Evolutionary conservation across 2,888 invertebrate genomes (phyloP).

Genomic region (Pomacea canaliculata): DNA sequence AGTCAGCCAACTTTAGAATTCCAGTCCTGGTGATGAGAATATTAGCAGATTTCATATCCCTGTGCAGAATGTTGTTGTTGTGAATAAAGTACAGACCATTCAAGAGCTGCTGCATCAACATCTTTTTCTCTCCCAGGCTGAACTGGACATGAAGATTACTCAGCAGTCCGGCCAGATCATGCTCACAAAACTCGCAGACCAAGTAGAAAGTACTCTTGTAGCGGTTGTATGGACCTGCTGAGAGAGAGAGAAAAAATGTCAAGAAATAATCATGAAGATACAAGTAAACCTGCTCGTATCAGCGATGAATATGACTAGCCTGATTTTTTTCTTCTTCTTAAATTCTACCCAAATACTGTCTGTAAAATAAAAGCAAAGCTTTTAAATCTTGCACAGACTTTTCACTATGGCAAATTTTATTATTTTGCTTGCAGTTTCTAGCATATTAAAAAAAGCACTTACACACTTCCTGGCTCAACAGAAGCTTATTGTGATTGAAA

Average conservation of each 20-base stretch:
- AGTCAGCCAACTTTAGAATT: constrained; percentile 91
- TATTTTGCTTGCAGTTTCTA: no score
- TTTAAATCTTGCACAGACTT: no score
- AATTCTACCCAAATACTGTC: no score
- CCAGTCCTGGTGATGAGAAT: constrained; percentile 95
- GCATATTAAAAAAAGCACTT: no score
- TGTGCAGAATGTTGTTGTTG: constrained; percentile 77
- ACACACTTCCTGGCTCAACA: no score
- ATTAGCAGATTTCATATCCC: constrained; percentile 99
- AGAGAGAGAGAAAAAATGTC: background rate
- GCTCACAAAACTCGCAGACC: constrained; percentile 98
- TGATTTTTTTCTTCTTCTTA: no score
- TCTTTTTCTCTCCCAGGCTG: constrained; percentile 95
- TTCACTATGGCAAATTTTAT: no score
- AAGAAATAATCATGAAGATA: background rate
- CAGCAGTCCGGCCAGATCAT: constrained; percentile 94
- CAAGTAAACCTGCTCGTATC: no score
- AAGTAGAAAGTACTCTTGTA: constrained; percentile 91
- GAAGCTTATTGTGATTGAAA: no score
- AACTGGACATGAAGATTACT: constrained; percentile 97
- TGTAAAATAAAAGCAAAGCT: no score
- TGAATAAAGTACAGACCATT: constrained; percentile 96
- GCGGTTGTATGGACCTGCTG: constrained; percentile 78
- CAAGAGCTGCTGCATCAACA: constrained; percentile 77
- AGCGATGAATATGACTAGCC: no score